A percentile compares a stretch with the other conserved stretches of the same genome.
Evolutionary conservation across 2,888 invertebrate species (phyloP).

Genomic region (Trissonchulus latispiculum): DNA sequence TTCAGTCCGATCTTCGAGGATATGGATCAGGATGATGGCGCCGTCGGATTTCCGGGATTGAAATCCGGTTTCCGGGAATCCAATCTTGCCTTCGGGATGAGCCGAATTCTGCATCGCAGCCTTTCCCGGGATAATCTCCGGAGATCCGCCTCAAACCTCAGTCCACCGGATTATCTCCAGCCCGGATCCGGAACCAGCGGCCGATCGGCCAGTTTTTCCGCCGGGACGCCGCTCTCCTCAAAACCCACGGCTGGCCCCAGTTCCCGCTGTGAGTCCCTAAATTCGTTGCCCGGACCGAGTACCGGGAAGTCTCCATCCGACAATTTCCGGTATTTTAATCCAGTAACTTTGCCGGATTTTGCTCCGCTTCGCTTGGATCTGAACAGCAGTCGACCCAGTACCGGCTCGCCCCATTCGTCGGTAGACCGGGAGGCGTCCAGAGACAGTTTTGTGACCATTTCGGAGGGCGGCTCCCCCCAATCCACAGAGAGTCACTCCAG

Average conservation of each 20-base stretch:
- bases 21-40: not conserved
- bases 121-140: not conserved
- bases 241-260: not conserved
- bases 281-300: not conserved
- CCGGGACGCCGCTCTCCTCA: not conserved
- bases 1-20: not conserved
- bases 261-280: too few relatives aligned
- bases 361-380: not conserved
- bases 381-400: not conserved
- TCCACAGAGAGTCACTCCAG: not conserved
- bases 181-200: not conserved
- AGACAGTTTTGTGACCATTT: not conserved
- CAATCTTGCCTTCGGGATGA: too few relatives aligned
- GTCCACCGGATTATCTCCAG: too few relatives aligned
- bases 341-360: not conserved
- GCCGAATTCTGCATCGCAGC: not conserved
- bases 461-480: not conserved
- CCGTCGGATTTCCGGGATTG: not conserved
- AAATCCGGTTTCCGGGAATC: too few relatives aligned
- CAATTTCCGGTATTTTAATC: not conserved
- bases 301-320: not conserved
- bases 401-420: not conserved
- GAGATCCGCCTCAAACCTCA: not conserved
- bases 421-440: not conserved
- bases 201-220: not conserved